A percentile compares a stretch with the other conserved stretches of the same genome.
These are phyloP conservation scores for Gallinago stenura DNA, from an alignment of 2,797 vertebrate species.

Conservation along the genomic window DNA sequence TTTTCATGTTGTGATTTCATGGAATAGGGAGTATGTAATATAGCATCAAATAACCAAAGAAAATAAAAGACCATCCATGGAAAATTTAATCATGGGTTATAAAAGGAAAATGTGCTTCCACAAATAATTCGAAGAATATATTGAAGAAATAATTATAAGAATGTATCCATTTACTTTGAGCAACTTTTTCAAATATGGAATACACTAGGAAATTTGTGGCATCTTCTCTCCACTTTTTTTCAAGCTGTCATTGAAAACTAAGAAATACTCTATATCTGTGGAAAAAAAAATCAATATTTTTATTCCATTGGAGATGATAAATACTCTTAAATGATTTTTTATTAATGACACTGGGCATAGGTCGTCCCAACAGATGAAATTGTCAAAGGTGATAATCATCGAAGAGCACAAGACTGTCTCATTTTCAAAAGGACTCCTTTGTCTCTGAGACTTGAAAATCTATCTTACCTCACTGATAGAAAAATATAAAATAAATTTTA, in stretches of 20 bases:
- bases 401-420: background rate
- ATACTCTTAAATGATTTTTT: background rate
- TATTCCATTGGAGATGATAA: background rate
- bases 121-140: background rate
- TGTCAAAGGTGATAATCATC: background rate
- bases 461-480: background rate
- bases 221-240: background rate
- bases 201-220: fast-evolving
- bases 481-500: background rate
- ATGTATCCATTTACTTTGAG: background rate
- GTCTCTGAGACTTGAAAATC: background rate
- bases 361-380: background rate
- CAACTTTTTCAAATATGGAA: background rate
- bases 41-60: background rate
- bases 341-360: background rate
- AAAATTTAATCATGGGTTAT: background rate
- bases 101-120: background rate
- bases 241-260: background rate
- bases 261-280: background rate
- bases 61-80: background rate
- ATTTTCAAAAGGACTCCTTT: background rate
- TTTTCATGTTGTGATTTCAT: conserved; percentile 41
- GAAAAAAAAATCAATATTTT: background rate
- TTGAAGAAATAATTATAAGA: background rate
- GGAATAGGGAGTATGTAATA: background rate